Base-by-base conservation (phyloP, 1,140 invertebrate species). In the Centruroides vittatus region DNA sequence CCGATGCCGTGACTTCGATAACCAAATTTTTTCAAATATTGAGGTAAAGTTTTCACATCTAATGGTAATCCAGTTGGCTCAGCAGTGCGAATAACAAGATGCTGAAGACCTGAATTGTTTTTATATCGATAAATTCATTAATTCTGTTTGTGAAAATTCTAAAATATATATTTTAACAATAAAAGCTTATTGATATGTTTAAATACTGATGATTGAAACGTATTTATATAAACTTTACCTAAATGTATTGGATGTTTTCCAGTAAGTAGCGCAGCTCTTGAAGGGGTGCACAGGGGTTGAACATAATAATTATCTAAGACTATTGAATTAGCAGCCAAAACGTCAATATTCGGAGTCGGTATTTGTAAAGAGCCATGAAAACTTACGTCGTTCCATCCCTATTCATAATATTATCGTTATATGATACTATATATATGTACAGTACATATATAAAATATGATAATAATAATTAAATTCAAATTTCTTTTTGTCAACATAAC, bases 201-300 rank as follows among this genome's bases (percentile, higher is more conserved):
- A 23, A 23, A 23, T 23, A 23, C 2, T 23, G 23, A 23, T 23
- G 23, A 23, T 23, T 23, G 23, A 23, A 23, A 23, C 23, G 2
- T 23, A 23, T 23, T 23, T 23, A 0, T 23, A 23, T 41, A 41
- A 88, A 84, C 71, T 70, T n/a, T 75, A 82, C 87, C 85, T 62
- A 82, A 79, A 70, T 86, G 84, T 69, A 86, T 87, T 1, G 88
- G 86, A 78, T 89, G 85, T 75, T 86, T 87, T 54, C 89, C 89
- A 0, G 89, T 90, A 83, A 94, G 84, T 9, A 93, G 73, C 3
- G 89, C 84, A 8, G 82, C 80, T 65, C 86, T 74, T 3, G 86
- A 86, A 0, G 86, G 86, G 2, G 86, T 86, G 69, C 88, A 89
- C 54, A 89, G 76, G 0, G 86, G 79, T 59, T 85, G 79, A 0